Conservation (phyloP, 2,888 invertebrate genomes). For the Parelbella ahira region DNA sequence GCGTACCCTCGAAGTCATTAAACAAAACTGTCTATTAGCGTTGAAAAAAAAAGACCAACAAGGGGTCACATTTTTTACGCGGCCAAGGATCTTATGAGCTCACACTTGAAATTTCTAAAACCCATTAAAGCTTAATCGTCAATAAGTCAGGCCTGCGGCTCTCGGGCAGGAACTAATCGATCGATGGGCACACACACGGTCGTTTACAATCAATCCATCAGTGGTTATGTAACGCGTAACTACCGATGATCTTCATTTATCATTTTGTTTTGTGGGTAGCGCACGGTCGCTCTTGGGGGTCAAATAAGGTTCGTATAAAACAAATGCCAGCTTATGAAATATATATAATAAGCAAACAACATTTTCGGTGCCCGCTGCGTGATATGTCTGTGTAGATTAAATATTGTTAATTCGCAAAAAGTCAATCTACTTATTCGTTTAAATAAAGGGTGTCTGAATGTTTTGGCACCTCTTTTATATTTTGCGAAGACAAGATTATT, state of each 20-base stretch:
- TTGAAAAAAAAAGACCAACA: conserved; percentile 52
- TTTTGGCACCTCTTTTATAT: no score
- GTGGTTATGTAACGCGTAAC: conserved; percentile 74
- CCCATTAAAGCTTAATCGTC: conserved; percentile 75
- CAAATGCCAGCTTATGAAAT: conserved; percentile 55
- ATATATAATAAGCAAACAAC: conserved; percentile 59
- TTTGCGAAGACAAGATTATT: no score
- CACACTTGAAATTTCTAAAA: conserved; percentile 65
- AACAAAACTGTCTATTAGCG: conserved; percentile 47
- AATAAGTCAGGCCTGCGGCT: conserved; percentile 58
- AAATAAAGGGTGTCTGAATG: no score
- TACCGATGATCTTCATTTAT: conserved; percentile 76
- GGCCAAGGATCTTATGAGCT: conserved; percentile 54
- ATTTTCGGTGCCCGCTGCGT: conserved; percentile 20
- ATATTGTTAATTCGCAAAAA: conserved; percentile 19
- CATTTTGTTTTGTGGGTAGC: conserved; percentile 76
- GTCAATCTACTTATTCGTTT: background rate
- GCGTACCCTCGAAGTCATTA: conserved; percentile 41
- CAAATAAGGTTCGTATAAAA: conserved; percentile 51
- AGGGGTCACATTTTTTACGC: conserved; percentile 49
- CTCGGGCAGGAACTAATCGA: conserved; percentile 71
- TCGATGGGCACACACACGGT: conserved; percentile 61
- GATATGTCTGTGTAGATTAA: conserved; percentile 23
- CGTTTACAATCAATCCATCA: conserved; percentile 79
- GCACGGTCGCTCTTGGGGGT: conserved; percentile 64